Base-by-base conservation (phyloP, 2,113 vertebrate species). In the Hyla sarda region DNA sequence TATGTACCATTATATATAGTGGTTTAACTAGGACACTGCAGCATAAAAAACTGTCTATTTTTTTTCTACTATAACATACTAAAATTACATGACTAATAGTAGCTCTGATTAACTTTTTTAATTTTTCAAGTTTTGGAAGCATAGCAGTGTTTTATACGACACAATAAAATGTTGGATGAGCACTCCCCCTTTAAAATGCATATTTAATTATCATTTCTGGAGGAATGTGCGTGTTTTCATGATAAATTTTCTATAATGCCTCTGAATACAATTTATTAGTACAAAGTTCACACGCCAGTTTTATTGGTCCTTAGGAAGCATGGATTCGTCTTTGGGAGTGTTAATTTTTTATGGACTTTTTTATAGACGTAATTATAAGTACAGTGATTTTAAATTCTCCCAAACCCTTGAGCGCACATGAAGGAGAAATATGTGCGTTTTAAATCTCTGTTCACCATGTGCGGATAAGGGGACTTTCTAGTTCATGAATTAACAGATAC, bases 321-420 rank as follows among this genome's bases (percentile, higher is more conserved):
- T 16, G 65, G 80, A 52, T 82, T 52, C 47, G 47, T 82, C 65
- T 23, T 50, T 69, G 65, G 80, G 47, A 82, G 41, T 82, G 80
- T 82, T 82, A 82, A 82, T 71, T 82, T 82, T 82, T 82, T 50
- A 82, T 82, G 25, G 80, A 67, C 65, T 71, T 67, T 67, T 82
- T 82, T 71, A 67, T 71, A 47, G 45, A 71, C 7, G 80, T 47
- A 82, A 69, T 82, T 82, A 69, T 82, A 82, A 69, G 60, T 82
- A 52, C 65, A 82, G 80, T 71, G 62, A 69, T 82, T 82, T 82
- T 69, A 71, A 67, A 82, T 82, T 82, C 65, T 71, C 28, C 62
- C 25, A 52, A 67, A 82, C 56, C 80, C 65, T 69, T 82, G 45
- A 82, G 80, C 28, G 60, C 47, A 69, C 65, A 82, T 82, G 60